Conservation (phyloP, 1,140 invertebrate genomes). For the Halotydeus destructor region DNA sequence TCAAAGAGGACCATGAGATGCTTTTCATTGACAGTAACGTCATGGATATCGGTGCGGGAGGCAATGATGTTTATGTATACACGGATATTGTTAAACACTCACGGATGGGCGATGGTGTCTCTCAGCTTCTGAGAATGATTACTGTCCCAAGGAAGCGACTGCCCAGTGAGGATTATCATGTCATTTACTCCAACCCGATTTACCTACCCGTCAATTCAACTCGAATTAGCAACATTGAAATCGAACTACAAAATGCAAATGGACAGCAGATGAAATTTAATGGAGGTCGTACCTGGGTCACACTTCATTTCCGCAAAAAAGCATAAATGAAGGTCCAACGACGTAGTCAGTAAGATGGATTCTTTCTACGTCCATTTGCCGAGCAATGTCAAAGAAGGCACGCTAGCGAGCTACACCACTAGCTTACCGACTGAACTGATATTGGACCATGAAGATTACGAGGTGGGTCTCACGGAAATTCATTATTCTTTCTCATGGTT, state of each 20-base stretch:
- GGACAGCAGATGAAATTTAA: not conserved
- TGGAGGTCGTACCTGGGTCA: not conserved
- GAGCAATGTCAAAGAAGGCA: too few species aligned
- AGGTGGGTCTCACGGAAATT: constrained; percentile 5
- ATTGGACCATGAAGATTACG: constrained; percentile 1
- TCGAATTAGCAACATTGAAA: not conserved
- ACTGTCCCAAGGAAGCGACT: not conserved
- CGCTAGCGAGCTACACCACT: too few species aligned
- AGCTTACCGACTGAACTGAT: too few species aligned
- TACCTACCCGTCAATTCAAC: not conserved
- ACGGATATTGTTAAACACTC: not conserved
- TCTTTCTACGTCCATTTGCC: too few species aligned
- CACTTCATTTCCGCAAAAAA: constrained; percentile 1
- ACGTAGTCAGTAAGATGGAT: too few species aligned
- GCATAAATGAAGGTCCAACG: too few species aligned
- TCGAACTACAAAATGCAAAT: constrained; percentile 1
- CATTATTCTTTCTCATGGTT: constrained; percentile 3
- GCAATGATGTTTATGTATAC: not conserved
- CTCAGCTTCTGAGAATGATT: not conserved
- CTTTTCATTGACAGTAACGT: too few species aligned
- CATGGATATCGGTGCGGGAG: too few species aligned
- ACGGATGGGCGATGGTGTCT: not conserved
- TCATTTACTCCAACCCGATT: not conserved
- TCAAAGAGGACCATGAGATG: too few species aligned
- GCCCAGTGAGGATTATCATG: not conserved